Evolutionary conservation across 64 coral and sea anemone genomes (phyloP), one percentile per base, ranked within the genome.

Genomic region (Actinia equina): DNA sequence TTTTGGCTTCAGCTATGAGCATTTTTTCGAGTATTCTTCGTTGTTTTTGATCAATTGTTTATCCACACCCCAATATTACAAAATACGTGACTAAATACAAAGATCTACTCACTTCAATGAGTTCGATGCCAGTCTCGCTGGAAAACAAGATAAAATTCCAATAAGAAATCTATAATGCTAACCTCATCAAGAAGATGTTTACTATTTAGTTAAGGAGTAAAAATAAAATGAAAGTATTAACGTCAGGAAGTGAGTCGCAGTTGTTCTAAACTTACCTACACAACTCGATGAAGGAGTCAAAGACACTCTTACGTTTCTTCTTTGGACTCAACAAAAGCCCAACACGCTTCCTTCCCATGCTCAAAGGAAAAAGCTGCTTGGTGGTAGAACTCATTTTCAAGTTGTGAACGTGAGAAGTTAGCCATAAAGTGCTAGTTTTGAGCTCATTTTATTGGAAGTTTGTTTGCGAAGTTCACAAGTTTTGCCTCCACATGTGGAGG

Each of bases 301-400:
- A 96, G 53, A 93, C 89, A 19, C 80, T 86, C 41, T 96, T 96
- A 17, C 94, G 91, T 89, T 88, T 96, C 89, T 96, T 96, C 85
- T 93, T 93, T 49, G 79, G 91, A 20, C 94, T 96, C 44, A 96
- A 76, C 16, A 92, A 88, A 89, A 96, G 93, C 9, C 94, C 94
- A 17, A 96, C 86, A 76, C 94, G 85, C 54, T 93, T 96, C 43
- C 80, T 87, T 10, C 60, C 57, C 27, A 41, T 30, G 69, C 26
- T 74, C 14, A 74, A 15, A 30, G 69, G 69, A 74, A 74, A 41
- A 74, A 74, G 23, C 14, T 74, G n/a, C 16, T 52, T 82, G 3
- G 22, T 82, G 1, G 42, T n/a, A 16, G 83, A 85, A 61, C 25
- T 85, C 83, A 85, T 85, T 41, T 17, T 85, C 43, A 51, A 82